These are phyloP conservation scores for Scopus umbretta DNA, from an alignment of 2,113 vertebrate species.

Conservation along the genomic window DNA sequence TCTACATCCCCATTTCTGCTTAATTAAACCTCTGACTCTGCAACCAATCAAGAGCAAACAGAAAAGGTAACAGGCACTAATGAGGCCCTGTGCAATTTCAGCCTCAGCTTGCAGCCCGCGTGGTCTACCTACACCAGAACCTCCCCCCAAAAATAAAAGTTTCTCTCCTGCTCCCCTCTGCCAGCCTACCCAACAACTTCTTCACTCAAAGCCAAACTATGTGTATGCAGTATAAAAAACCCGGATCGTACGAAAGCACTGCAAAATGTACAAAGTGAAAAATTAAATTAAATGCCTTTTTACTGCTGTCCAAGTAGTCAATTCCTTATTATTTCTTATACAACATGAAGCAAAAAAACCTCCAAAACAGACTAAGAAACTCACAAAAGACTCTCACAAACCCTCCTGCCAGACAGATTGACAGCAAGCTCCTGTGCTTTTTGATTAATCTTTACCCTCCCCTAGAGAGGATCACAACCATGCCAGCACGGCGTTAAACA, in stretches of 20 bases:
- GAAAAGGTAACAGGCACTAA: constrained; percentile 19
- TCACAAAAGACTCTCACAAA: neutral
- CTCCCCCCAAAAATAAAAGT: neutral
- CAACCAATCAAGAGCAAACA: constrained; percentile 7
- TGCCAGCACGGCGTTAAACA: neutral
- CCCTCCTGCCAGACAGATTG: neutral
- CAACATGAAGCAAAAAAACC: fast-evolving
- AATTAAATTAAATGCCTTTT: neutral
- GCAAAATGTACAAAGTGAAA: neutral
- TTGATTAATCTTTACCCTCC: neutral
- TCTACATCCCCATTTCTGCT: constrained; percentile 36
- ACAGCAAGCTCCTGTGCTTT: neutral
- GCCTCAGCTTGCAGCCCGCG: neutral
- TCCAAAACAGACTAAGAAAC: neutral
- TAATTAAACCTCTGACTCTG: constrained; percentile 56
- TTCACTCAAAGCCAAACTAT: neutral
- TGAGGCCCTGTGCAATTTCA: constrained; percentile 33
- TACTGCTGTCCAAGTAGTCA: neutral
- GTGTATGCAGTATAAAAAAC: neutral
- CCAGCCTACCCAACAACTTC: neutral
- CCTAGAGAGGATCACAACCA: neutral
- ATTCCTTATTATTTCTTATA: neutral
- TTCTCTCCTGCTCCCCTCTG: neutral
- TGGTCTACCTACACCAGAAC: neutral
- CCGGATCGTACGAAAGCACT: fast-evolving